A percentile compares a stretch with the other conserved stretches of the same genome.
phyloP scores from a whole-genome alignment of 2,797 vertebrate genomes.

The Sebastes taczanowskii region DNA sequence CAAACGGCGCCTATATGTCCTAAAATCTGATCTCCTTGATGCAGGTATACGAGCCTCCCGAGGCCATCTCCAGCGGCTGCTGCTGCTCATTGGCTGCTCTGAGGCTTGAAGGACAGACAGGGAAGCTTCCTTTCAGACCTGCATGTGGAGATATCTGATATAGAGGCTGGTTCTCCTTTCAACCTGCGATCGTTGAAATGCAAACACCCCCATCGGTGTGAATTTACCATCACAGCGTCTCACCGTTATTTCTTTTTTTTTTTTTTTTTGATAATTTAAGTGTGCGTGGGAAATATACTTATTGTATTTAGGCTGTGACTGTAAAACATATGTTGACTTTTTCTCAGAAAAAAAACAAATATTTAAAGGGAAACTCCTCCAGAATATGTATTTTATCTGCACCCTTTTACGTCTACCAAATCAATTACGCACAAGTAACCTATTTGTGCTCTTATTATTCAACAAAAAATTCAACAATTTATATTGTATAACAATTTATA shows the following conservation, averaged over 20 bases:
- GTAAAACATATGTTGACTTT: background rate
- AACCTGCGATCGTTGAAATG: constrained; percentile 59
- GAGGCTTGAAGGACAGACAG: constrained; percentile 22
- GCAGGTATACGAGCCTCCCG: constrained; percentile 34
- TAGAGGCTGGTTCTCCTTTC: constrained; percentile 49
- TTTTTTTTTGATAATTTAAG: background rate
- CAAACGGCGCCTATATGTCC: constrained; percentile 38
- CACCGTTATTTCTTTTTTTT: background rate
- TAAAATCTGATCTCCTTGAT: constrained; percentile 56
- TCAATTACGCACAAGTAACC: background rate
- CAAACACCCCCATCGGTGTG: constrained; percentile 68
- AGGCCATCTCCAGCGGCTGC: constrained; percentile 20
- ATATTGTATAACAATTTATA: background rate
- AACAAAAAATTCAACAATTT: background rate
- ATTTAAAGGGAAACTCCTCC: background rate
- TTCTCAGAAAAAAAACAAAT: background rate
- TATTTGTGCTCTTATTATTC: background rate
- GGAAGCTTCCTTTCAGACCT: constrained; percentile 54
- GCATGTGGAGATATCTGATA: constrained; percentile 75
- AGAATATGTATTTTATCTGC: background rate
- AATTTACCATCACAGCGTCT: constrained; percentile 30
- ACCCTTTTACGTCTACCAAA: background rate
- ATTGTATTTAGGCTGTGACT: background rate
- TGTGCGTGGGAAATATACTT: background rate
- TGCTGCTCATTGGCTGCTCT: constrained; percentile 49